A percentile compares a stretch with the other conserved stretches of the same genome.
phyloP scores from a whole-genome alignment of 2,888 invertebrate species.

The Catocala nupta region DNA sequence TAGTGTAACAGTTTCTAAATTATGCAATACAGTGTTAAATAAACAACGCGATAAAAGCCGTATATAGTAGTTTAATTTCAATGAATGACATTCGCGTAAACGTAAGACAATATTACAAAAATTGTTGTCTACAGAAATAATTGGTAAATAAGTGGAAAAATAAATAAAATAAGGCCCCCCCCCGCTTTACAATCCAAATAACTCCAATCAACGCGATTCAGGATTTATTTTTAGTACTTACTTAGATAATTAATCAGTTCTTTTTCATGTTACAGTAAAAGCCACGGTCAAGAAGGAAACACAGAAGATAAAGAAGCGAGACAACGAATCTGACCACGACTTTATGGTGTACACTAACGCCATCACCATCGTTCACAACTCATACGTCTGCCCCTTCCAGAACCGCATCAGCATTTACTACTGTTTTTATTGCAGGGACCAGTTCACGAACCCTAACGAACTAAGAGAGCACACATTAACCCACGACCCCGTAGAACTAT shows the following conservation, averaged over 20 bases:
- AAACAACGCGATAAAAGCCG: no score
- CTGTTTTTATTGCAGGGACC: conserved; percentile 79
- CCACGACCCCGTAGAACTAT: conserved; percentile 63
- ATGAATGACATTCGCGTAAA: no score
- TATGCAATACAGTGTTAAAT: no score
- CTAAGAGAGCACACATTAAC: conserved; percentile 72
- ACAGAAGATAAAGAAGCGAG: conserved; percentile 49
- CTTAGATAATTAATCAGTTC: neutral
- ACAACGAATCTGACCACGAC: conserved; percentile 62
- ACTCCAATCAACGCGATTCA: no score
- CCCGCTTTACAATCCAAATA: no score
- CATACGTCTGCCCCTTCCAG: conserved; percentile 76
- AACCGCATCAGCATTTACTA: conserved; percentile 79
- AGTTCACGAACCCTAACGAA: conserved; percentile 76
- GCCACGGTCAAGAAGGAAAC: conserved; percentile 46
- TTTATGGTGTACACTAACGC: conserved; percentile 71
- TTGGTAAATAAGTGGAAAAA: no score
- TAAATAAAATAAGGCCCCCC: no score
- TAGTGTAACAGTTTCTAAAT: no score
- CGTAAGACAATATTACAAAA: no score
- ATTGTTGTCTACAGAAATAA: no score
- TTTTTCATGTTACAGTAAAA: conserved; percentile 37
- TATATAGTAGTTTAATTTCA: no score
- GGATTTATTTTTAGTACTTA: no score
- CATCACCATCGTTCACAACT: conserved; percentile 69